These are phyloP conservation scores for Trichomalopsis sarcophagae DNA, from an alignment of 1,140 invertebrate species.

Conservation along the genomic window DNA sequence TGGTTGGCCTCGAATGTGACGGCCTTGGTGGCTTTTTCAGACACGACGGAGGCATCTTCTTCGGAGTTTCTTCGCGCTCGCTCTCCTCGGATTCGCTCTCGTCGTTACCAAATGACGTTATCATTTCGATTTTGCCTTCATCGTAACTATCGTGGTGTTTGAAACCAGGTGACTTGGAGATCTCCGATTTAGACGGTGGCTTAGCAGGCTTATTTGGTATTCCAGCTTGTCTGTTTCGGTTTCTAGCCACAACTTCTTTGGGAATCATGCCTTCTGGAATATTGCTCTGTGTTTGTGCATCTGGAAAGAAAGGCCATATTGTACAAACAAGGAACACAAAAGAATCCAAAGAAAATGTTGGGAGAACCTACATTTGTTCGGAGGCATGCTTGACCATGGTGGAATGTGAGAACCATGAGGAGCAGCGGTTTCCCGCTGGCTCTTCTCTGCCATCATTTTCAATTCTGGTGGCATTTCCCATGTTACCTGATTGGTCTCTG, in stretches of 20 bases:
- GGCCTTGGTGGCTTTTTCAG: conserved; percentile 11
- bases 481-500: conserved; percentile 82
- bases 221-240: conserved; percentile 66
- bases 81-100: conserved; percentile 69
- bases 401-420: conserved; percentile 59
- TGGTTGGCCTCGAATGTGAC: neutral
- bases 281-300: conserved; percentile 68
- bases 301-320: conserved; percentile 53
- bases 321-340: neutral
- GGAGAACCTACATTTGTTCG: conserved; percentile 50
- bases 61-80: conserved; percentile 54
- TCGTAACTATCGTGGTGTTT: conserved; percentile 70
- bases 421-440: conserved; percentile 52
- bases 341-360: conserved; percentile 3
- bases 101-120: conserved; percentile 77
- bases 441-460: conserved; percentile 61
- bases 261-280: conserved; percentile 73
- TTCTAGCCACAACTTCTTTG: conserved; percentile 70
- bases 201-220: conserved; percentile 52
- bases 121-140: conserved; percentile 78
- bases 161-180: conserved; percentile 35
- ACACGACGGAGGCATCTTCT: neutral
- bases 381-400: conserved; percentile 59
- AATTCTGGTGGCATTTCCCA: conserved; percentile 82
- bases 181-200: conserved; percentile 43